Percentiles rank a stretch among this genome's conserved stretches.
Conservation (phyloP, 2,888 invertebrate species). For the Abrostola triplasia region DNA sequence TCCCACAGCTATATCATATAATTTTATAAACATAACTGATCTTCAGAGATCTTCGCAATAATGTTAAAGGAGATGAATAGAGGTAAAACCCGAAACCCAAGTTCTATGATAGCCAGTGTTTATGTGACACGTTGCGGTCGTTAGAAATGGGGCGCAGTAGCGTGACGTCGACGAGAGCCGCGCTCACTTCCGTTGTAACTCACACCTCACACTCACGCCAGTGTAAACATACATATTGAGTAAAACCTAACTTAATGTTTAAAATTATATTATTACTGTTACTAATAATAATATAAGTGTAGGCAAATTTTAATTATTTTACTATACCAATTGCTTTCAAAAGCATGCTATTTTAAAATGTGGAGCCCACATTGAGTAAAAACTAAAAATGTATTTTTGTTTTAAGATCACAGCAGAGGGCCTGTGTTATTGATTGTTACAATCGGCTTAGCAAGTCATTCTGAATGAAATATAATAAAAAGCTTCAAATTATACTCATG, state of each 20-base stretch:
- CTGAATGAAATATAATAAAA: not conserved
- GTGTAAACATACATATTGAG: not conserved
- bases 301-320: too few species aligned
- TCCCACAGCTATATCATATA: not conserved
- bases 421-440: too few species aligned
- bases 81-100: conserved; percentile 15
- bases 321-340: too few species aligned
- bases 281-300: too few species aligned
- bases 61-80: not conserved
- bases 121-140: not conserved
- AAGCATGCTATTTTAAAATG: too few species aligned
- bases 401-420: too few species aligned
- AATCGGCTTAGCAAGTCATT: too few species aligned
- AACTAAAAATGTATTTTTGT: too few species aligned
- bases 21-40: not conserved
- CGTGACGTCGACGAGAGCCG: conserved; percentile 22
- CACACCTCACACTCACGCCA: conserved; percentile 2
- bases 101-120: conserved; percentile 10
- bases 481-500: not conserved
- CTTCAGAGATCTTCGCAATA: not conserved
- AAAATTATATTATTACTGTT: not conserved
- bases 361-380: too few species aligned
- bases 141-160: conserved; percentile 12
- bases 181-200: conserved; percentile 15
- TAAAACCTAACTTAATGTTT: not conserved